Evolutionary conservation across 2,888 invertebrate species (phyloP), one percentile per base, ranked within the genome.

Genomic region (Thymelicus acteon): DNA sequence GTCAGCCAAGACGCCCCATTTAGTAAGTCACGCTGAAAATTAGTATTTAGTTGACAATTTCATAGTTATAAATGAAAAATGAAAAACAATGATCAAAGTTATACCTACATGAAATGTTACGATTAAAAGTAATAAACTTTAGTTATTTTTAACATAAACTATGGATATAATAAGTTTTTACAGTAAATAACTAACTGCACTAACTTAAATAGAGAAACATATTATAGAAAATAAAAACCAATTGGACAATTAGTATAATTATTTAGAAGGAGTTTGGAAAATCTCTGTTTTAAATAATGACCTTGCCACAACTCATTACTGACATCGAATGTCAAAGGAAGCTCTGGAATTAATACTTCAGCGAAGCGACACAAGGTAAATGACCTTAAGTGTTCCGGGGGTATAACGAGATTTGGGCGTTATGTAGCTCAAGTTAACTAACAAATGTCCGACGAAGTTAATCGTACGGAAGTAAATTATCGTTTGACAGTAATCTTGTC

Each of bases 21-120:
- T 31, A 63, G n/a, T 62, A 63, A 48, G 63, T 63, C 63, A 49
- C 63, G 39, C 49, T 49, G 49, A 49, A 48, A 63, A 63, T 49
- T 48, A 31, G 31, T 31, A 31, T 31, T 57, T 57, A 31, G 31
- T 13, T 31, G 57, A 31, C 31, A 57, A n/a, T 31, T 57, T 57
- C 0, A 57, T 57, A 57, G 31, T 57, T 31, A 31, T 57, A 52
- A 15, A 15, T 7, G 15, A 52, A 19, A 7, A 7, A 49, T 49
- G 19, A 19, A 52, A n/a, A 4, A 0, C 7, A 1, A 1, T 7
- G 49, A 19, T 8, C 0, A 8, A 19, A 7, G 7, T 19, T 19
- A 19, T 19, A 19, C 19, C 19, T 19, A 19, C 19, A 31, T 31
- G 31, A n/a, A 19, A 52, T 15, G 6, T 52, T 49, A 15, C 15